Conservation (phyloP, 1,140 invertebrate species). For the Drosophila watanabei region DNA sequence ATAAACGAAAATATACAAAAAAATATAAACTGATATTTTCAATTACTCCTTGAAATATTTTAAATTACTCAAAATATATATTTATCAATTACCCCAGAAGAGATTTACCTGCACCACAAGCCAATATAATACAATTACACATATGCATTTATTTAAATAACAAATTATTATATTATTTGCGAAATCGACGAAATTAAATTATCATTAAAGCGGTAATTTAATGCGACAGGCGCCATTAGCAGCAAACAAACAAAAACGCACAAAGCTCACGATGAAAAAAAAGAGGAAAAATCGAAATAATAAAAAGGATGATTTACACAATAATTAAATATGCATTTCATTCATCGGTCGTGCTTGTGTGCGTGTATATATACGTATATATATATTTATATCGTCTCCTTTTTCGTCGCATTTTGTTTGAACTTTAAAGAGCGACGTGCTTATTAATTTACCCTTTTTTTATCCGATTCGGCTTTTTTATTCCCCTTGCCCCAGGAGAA, state of each 20-base stretch:
- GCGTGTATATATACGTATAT: no score
- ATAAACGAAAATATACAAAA: neutral
- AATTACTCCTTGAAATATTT: no score
- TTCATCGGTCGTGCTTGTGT: constrained; percentile 12
- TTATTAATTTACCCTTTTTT: constrained; percentile 73
- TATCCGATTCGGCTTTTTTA: constrained; percentile 13
- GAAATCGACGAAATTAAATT: constrained; percentile 53
- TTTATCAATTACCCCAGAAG: neutral
- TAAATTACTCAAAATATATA: neutral
- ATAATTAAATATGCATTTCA: constrained; percentile 81
- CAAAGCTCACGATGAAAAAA: neutral
- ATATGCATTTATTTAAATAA: constrained; percentile 14
- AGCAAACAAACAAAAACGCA: constrained; percentile 12
- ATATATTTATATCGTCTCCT: constrained; percentile 1
- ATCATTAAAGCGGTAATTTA: constrained; percentile 70
- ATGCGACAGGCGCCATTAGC: constrained; percentile 40
- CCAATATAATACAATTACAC: constrained; percentile 8
- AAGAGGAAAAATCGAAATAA: constrained; percentile 50
- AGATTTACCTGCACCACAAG: neutral
- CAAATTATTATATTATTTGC: constrained; percentile 35
- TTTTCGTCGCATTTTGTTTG: constrained; percentile 36
- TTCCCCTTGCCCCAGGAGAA: constrained; percentile 8
- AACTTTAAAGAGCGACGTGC: constrained; percentile 68
- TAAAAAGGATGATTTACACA: constrained; percentile 77
- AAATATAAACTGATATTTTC: no score